Evolutionary conservation across 2,888 invertebrate genomes (phyloP), one percentile per base, ranked within the genome.

Genomic region (Protodeltote pygarga): DNA sequence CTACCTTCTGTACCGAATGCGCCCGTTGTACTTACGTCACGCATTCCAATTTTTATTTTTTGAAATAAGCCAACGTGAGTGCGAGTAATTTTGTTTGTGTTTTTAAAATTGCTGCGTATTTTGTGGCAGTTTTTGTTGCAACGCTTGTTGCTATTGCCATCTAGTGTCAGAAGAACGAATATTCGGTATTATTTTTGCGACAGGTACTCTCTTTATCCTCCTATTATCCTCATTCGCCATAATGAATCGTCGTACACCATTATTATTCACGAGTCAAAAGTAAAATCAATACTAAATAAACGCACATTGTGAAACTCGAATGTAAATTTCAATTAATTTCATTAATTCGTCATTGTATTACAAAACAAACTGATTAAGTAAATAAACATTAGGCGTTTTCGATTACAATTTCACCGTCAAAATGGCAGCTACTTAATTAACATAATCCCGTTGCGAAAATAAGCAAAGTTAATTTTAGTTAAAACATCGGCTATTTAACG

Each of bases 351-450:
- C 59, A 75, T 67, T 61, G 54, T 58, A 59, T 72, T 73, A 71
- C 76, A 79, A 81, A 81, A 83, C 77, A 80, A 80, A 77, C 76
- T 83, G 81, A 83, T 85, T 84, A 78, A 79, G 76, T 73, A 75
- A 82, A 82, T 82, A 79, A 83, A 85, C 81, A 83, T 76, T 75
- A 81, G 75, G 71, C 75, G 77, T 73, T 82, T 80, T 77, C 77
- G 73, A 85, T 80, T 81, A 81, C 84, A 73, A 78, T 84, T 79
- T 71, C 75, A 68, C 69, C 72, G 75, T 71, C 66, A 70, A 75
- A 77, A 80, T 73, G 75, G 73, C 75, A 78, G 75, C 73, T 75
- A 76, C 72, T 78, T 79, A 78, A 83, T 87, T 84, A 83, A 75
- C 81, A 81, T 83, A 84, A 85, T 83, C 81, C 76, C 59, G 71